These are phyloP conservation scores for Adelphocoris suturalis DNA, from an alignment of 2,888 invertebrate species.

Conservation along the genomic window DNA sequence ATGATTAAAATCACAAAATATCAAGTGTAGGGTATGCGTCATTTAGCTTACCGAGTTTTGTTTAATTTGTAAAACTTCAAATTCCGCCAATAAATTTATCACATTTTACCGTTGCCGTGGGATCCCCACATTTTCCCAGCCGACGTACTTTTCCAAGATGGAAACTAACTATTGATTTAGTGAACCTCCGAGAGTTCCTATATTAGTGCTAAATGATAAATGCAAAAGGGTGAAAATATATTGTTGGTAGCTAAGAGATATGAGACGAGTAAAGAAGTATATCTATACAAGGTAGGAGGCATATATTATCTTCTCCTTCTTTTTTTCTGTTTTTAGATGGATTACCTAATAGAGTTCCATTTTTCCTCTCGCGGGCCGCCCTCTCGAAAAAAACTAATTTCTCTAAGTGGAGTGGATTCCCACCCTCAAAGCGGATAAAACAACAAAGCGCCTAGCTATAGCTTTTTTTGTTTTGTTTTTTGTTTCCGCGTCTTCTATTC, in stretches of 20 bases:
- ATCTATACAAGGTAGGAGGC: conserved; percentile 66
- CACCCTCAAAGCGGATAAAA: conserved; percentile 60
- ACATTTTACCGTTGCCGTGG: background rate
- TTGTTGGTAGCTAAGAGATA: conserved; percentile 66
- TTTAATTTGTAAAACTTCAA: background rate
- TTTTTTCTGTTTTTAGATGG: conserved; percentile 61
- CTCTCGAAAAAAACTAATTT: conserved; percentile 63
- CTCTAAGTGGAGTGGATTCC: conserved; percentile 64
- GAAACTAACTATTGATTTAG: conserved; percentile 40
- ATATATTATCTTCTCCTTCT: conserved; percentile 47
- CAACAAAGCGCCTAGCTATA: conserved; percentile 56
- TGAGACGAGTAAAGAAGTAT: conserved; percentile 63
- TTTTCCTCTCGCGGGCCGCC: conserved; percentile 53
- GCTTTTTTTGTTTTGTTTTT: conserved; percentile 37
- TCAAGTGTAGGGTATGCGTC: too few relatives aligned
- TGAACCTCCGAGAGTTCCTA: conserved; percentile 26
- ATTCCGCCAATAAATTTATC: background rate
- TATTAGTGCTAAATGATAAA: conserved; percentile 67
- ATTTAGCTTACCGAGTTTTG: background rate
- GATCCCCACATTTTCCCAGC: background rate
- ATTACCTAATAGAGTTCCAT: conserved; percentile 68
- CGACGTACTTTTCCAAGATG: conserved; percentile 12
- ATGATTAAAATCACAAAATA: too few relatives aligned
- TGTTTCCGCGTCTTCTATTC: conserved; percentile 66
- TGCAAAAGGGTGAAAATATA: conserved; percentile 65